phyloP scores from a whole-genome alignment of 2,888 invertebrate species.

The Mellilla xanthometata region DNA sequence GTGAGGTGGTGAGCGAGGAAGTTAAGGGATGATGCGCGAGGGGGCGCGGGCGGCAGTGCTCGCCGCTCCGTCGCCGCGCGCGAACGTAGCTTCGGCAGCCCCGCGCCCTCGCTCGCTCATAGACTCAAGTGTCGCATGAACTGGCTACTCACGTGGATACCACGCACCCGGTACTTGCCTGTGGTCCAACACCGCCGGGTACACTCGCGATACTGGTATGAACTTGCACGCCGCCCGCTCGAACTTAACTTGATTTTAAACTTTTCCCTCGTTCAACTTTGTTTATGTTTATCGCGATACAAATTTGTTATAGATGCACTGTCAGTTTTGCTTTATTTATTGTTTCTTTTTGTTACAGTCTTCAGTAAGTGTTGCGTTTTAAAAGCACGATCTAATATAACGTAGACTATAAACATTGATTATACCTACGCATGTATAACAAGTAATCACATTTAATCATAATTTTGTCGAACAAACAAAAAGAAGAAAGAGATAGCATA shows the following conservation, averaged over 20 bases:
- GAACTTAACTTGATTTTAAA: slow-evolving; percentile 14
- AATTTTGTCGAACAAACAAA: neutral
- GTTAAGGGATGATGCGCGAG: slow-evolving; percentile 56
- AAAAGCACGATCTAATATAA: too few species aligned
- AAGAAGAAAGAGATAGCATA: slow-evolving; percentile 3
- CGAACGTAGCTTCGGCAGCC: slow-evolving; percentile 55
- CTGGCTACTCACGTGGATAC: slow-evolving; percentile 63
- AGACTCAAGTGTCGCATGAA: slow-evolving; percentile 74
- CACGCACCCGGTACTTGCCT: slow-evolving; percentile 28
- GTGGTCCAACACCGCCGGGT: slow-evolving; percentile 17
- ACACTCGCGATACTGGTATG: slow-evolving; percentile 54
- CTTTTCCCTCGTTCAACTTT: slow-evolving; percentile 17
- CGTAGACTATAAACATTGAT: too few species aligned
- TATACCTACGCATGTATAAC: neutral
- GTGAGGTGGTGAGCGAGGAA: slow-evolving; percentile 45
- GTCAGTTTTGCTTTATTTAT: slow-evolving; percentile 1
- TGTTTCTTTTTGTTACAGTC: neutral
- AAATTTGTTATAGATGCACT: slow-evolving; percentile 6
- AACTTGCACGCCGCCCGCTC: slow-evolving; percentile 4
- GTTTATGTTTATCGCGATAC: slow-evolving; percentile 15
- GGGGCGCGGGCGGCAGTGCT: slow-evolving; percentile 68
- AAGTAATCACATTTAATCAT: neutral
- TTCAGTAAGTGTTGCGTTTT: neutral
- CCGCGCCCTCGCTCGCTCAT: slow-evolving; percentile 53
- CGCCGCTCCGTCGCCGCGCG: slow-evolving; percentile 67